Percentiles rank a stretch among this genome's conserved stretches.
phyloP scores from a whole-genome alignment of 1,140 invertebrate genomes.

The silkworm (Bombyx mori) region DNA sequence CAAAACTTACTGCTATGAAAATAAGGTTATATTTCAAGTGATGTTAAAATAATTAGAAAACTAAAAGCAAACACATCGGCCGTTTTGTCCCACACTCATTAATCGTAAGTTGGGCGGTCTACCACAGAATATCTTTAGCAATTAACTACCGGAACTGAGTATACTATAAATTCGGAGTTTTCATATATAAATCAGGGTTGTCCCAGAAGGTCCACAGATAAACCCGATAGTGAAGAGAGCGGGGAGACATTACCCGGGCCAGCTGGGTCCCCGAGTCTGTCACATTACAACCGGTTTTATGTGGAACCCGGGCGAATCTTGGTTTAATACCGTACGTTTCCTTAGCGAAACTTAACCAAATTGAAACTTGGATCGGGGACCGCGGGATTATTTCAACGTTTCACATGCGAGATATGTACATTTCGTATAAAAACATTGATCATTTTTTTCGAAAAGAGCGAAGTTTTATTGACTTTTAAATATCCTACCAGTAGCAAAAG shows the following conservation, averaged over 20 bases:
- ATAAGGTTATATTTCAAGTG: conserved; percentile 6
- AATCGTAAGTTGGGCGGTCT: conserved; percentile 30
- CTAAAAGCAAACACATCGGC: conserved; percentile 20
- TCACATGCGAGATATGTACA: background rate
- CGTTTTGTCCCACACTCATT: conserved; percentile 26
- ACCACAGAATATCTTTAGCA: conserved; percentile 38
- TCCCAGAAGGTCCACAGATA: conserved; percentile 41
- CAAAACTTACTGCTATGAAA: background rate
- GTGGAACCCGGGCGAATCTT: conserved; percentile 20
- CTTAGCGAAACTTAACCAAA: conserved; percentile 29
- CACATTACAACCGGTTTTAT: conserved; percentile 39
- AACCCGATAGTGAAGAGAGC: conserved; percentile 34
- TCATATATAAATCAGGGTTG: conserved; percentile 51
- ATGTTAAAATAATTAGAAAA: conserved; percentile 9
- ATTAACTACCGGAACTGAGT: conserved; percentile 35
- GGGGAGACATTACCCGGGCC: conserved; percentile 30
- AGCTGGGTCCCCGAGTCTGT: conserved; percentile 32
- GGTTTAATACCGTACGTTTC: conserved; percentile 20
- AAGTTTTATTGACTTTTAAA: no score
- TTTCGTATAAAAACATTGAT: background rate
- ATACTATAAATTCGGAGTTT: conserved; percentile 43
- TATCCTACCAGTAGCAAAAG: no score
- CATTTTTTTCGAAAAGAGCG: no score
- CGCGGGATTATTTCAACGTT: conserved; percentile 9
- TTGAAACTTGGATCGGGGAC: conserved; percentile 20